These are phyloP conservation scores for Rutpela maculata DNA, from an alignment of 2,888 invertebrate genomes.

Conservation along the genomic window DNA sequence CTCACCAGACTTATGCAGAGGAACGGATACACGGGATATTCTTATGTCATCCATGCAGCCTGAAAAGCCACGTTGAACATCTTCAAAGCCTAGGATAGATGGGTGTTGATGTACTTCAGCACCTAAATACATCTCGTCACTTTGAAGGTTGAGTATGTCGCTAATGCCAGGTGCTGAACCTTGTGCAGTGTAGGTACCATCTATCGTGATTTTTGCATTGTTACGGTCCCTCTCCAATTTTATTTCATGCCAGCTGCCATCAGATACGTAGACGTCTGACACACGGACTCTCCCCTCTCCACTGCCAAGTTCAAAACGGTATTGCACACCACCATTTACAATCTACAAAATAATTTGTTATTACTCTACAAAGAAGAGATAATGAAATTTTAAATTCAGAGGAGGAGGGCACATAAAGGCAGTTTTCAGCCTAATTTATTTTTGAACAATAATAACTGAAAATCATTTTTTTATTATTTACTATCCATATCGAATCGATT, in stretches of 20 bases:
- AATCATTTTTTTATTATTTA: too few species aligned
- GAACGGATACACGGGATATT: constrained; percentile 82
- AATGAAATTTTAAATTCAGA: background rate
- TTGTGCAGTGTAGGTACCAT: constrained; percentile 83
- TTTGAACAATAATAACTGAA: too few species aligned
- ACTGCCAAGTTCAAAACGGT: constrained; percentile 93
- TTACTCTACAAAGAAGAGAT: background rate
- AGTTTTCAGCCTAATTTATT: too few species aligned
- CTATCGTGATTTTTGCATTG: constrained; percentile 85
- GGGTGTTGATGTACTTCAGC: constrained; percentile 88
- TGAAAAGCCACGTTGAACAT: constrained; percentile 88
- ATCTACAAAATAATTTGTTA: constrained; percentile 73
- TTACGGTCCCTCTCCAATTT: constrained; percentile 89
- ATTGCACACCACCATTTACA: constrained; percentile 90
- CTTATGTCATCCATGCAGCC: constrained; percentile 94
- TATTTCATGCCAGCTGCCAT: constrained; percentile 90
- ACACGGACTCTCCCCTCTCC: constrained; percentile 91
- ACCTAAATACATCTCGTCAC: constrained; percentile 89
- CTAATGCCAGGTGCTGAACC: constrained; percentile 88
- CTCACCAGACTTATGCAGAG: constrained; percentile 82
- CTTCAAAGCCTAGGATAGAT: constrained; percentile 81
- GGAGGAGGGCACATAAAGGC: too few species aligned
- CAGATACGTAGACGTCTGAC: constrained; percentile 85
- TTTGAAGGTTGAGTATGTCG: constrained; percentile 89
- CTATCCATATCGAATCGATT: too few species aligned